Percentiles rank a stretch among this genome's conserved stretches.
phyloP scores from a whole-genome alignment of 2,888 invertebrate genomes.

The Leucoma salicis region DNA sequence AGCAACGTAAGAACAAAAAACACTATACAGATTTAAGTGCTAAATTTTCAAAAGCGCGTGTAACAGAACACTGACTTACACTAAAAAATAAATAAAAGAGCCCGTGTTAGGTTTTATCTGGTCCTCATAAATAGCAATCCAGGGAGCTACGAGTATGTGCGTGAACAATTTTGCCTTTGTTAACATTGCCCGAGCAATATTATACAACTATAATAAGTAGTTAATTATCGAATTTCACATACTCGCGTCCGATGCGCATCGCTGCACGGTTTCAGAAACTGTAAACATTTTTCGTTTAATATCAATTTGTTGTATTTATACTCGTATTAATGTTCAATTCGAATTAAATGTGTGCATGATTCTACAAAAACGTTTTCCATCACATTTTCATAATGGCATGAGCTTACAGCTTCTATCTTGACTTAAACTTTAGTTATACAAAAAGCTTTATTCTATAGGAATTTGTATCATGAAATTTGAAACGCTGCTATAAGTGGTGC shows the following conservation, averaged over 20 bases:
- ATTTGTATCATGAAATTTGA: too few species aligned
- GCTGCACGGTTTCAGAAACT: conserved; percentile 22
- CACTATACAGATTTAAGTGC: conserved; percentile 43
- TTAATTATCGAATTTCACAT: conserved; percentile 66
- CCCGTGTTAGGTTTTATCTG: conserved; percentile 58
- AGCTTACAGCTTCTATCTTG: too few species aligned
- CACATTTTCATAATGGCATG: too few species aligned
- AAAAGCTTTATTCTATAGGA: too few species aligned
- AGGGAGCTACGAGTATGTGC: conserved; percentile 43
- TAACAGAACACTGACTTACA: conserved; percentile 54
- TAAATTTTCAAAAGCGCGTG: conserved; percentile 35
- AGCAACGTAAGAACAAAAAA: conserved; percentile 32
- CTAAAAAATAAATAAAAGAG: conserved; percentile 55
- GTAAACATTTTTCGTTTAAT: conserved; percentile 45
- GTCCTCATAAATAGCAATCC: conserved; percentile 56
- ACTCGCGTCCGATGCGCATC: conserved; percentile 40
- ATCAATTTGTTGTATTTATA: too few species aligned
- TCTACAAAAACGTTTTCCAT: too few species aligned
- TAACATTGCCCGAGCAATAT: conserved; percentile 63
- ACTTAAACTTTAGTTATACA: too few species aligned
- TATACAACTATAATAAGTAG: conserved; percentile 63
- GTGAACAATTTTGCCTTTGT: conserved; percentile 60
- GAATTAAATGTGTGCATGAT: too few species aligned
- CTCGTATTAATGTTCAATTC: too few species aligned
- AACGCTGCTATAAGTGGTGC: too few species aligned